Evolutionary conservation across 2,113 vertebrate genomes (phyloP), one percentile per base, ranked within the genome.

Genomic region (Heterochromis multidens): DNA sequence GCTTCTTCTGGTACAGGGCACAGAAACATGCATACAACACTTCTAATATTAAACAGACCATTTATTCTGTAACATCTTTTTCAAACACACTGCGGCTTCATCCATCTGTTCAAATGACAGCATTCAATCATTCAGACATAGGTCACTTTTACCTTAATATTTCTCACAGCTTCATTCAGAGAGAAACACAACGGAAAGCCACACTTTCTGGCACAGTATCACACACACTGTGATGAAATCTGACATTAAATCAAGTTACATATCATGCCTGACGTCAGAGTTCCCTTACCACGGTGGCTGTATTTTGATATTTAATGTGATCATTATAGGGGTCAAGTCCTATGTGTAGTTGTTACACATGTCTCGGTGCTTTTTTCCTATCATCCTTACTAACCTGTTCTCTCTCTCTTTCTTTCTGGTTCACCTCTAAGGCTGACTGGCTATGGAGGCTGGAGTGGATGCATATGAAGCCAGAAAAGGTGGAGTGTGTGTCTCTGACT

Each of bases 1-100:
- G 88, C 61, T 49, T 95, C 93, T 83, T 94, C 93, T 95, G 84
- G 70, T 10, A 8, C 2, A 29, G 23, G 21, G 0, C n/a, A 79
- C 19, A 79, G 2, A 72, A 81, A 80, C 13, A 72, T 19, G 21
- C 37, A 63, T 1, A 60, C 4, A 31, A 60, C 13, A 59, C n/a
- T 29, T 58, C 12, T 33, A n/a, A 67, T 23, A 21, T 58, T 10
- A 63, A 19, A 17, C 19, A 27, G 11, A 5, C 4, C 2, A 0
- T 72, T 72, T 49, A 43, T 29, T 52, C 17, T 19, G 49, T 3
- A 7, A 3, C 46, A 5, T 43, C 12, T 14, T 12, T 14, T 43
- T 67, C 63, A 17, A n/a, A 0, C 62, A 23, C 0, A 6, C 0
- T 67, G 21, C n/a, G 2, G 33, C 33, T 37, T 25, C 35, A 43